These are phyloP conservation scores for Lithophane semibrunnea DNA, from an alignment of 2,888 invertebrate genomes.

Conservation along the genomic window DNA sequence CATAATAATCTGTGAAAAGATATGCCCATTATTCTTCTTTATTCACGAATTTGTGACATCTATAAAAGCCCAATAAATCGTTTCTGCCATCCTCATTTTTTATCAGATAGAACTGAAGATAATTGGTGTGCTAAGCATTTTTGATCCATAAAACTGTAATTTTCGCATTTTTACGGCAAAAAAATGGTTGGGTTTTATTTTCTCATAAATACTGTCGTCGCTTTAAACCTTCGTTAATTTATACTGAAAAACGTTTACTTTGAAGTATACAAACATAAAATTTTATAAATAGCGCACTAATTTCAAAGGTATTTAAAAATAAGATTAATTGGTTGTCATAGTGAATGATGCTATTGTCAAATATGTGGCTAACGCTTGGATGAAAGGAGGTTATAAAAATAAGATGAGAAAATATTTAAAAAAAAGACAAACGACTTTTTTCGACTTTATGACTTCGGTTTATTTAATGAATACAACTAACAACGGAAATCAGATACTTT, in stretches of 20 bases:
- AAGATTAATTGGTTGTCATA: neutral
- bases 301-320: neutral
- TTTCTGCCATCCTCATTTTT: constrained; percentile 35
- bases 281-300: neutral
- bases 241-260: neutral
- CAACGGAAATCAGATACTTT: neutral
- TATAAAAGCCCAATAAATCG: constrained; percentile 57
- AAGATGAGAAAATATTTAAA: neutral
- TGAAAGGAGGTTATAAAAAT: neutral
- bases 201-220: too few relatives aligned
- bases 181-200: neutral
- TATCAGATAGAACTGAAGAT: constrained; percentile 25
- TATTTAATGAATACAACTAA: neutral
- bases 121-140: constrained; percentile 13
- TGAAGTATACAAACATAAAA: neutral
- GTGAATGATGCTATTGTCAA: neutral
- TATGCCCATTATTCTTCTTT: constrained; percentile 52
- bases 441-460: neutral
- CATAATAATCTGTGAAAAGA: constrained; percentile 44
- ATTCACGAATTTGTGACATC: constrained; percentile 42
- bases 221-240: neutral
- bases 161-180: neutral
- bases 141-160: neutral
- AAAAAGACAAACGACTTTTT: neutral
- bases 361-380: neutral